Conservation (phyloP, 2,888 invertebrate genomes). For the Norana najaformis region DNA sequence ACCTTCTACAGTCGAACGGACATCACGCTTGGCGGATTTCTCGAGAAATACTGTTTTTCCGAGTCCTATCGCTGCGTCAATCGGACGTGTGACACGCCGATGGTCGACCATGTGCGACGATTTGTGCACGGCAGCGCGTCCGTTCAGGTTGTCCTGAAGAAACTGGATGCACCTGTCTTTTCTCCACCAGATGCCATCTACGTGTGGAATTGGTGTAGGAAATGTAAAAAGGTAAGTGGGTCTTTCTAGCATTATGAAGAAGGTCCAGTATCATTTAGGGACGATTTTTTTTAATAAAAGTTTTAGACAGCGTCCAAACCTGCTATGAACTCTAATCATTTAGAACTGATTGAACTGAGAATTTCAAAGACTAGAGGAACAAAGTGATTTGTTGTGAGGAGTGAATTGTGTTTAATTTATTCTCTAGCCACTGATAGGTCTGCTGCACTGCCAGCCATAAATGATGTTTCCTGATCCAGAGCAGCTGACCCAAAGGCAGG, state of each 20-base stretch:
- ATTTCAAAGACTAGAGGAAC: too few relatives aligned
- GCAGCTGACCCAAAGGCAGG: too few relatives aligned
- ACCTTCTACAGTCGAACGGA: constrained; percentile 87
- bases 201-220: constrained; percentile 83
- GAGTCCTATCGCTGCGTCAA: constrained; percentile 81
- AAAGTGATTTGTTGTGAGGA: too few relatives aligned
- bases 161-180: constrained; percentile 64
- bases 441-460: too few relatives aligned
- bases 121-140: constrained; percentile 77
- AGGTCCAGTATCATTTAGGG: too few relatives aligned
- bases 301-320: too few relatives aligned
- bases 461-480: too few relatives aligned
- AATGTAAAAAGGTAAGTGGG: constrained; percentile 64
- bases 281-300: too few relatives aligned
- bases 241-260: not conserved
- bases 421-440: too few relatives aligned
- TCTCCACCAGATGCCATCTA: constrained; percentile 67
- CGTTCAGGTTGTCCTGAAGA: constrained; percentile 71
- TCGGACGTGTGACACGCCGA: constrained; percentile 77
- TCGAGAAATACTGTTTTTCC: constrained; percentile 89
- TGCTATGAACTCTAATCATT: too few relatives aligned
- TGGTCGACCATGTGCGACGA: constrained; percentile 83
- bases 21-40: constrained; percentile 88
- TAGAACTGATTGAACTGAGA: too few relatives aligned
- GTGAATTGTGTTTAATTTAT: too few relatives aligned